These are phyloP conservation scores for Clivina fossor DNA, from an alignment of 2,888 invertebrate genomes.

Conservation along the genomic window DNA sequence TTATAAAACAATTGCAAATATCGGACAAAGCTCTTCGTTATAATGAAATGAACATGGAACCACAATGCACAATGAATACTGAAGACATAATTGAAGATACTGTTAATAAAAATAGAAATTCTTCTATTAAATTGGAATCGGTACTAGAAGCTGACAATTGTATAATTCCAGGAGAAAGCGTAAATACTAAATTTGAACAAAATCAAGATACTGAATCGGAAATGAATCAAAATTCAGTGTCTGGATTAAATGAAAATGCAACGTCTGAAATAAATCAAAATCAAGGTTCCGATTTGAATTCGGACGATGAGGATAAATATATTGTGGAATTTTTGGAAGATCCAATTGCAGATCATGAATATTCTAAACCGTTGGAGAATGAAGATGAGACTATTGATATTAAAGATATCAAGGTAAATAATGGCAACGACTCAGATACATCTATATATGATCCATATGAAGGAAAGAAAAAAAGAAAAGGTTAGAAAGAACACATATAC, in stretches of 20 bases:
- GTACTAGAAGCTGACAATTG: background rate
- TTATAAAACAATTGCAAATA: slow-evolving; percentile 20
- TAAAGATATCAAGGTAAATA: background rate
- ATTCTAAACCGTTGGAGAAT: background rate
- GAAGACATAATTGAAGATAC: background rate
- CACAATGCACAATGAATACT: background rate
- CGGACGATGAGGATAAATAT: too few relatives aligned
- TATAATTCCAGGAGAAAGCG: background rate
- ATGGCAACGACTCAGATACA: background rate
- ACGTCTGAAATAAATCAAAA: too few relatives aligned
- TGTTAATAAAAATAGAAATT: background rate
- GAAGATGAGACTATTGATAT: background rate
- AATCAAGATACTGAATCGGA: too few relatives aligned
- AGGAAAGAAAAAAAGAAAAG: background rate
- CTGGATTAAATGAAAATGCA: too few relatives aligned
- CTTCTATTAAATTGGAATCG: background rate
- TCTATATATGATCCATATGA: background rate
- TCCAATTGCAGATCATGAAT: too few relatives aligned
- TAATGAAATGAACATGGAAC: background rate
- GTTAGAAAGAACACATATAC: too few relatives aligned
- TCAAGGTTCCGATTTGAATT: too few relatives aligned
- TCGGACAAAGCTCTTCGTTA: slow-evolving; percentile 18
- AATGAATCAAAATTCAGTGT: too few relatives aligned
- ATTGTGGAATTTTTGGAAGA: too few relatives aligned
- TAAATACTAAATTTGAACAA: too few relatives aligned